phyloP scores from a whole-genome alignment of 2,113 vertebrate genomes.

The Lipotes vexillifer region DNA sequence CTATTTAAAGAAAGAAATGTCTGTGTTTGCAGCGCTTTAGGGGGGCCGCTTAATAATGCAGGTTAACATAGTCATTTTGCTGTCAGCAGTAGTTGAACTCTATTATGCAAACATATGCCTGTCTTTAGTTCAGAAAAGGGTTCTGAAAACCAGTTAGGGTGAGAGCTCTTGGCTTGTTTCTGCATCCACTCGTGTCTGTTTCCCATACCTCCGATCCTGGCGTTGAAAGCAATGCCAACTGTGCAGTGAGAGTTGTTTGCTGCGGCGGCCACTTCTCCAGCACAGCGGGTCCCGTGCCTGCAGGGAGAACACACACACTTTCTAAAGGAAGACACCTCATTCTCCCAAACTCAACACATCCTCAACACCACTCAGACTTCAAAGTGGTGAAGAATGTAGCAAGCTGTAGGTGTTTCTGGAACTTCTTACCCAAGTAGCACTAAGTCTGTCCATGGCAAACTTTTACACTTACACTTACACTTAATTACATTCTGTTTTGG shows the following conservation, averaged over 20 bases:
- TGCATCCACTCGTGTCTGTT: constrained; percentile 10
- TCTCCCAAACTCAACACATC: background rate
- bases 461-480: background rate
- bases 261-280: constrained; percentile 96
- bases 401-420: constrained; percentile 4
- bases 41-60: background rate
- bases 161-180: constrained; percentile 13
- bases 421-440: background rate
- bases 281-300: constrained; percentile 99
- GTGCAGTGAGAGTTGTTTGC: constrained; percentile 99
- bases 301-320: constrained; percentile 77
- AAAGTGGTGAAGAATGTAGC: constrained; percentile 3
- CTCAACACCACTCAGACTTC: background rate
- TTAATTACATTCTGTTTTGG: background rate
- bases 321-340: constrained; percentile 64
- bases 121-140: constrained; percentile 36
- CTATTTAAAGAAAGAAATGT: background rate
- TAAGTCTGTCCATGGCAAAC: background rate
- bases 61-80: background rate
- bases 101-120: constrained; percentile 16
- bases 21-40: background rate
- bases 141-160: constrained; percentile 9
- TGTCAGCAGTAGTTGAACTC: background rate
- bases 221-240: constrained; percentile 97
- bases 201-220: constrained; percentile 94